Percentiles rank a stretch among this genome's conserved stretches.
Conservation (phyloP, 2,113 vertebrate species). For the Panurus biarmicus region DNA sequence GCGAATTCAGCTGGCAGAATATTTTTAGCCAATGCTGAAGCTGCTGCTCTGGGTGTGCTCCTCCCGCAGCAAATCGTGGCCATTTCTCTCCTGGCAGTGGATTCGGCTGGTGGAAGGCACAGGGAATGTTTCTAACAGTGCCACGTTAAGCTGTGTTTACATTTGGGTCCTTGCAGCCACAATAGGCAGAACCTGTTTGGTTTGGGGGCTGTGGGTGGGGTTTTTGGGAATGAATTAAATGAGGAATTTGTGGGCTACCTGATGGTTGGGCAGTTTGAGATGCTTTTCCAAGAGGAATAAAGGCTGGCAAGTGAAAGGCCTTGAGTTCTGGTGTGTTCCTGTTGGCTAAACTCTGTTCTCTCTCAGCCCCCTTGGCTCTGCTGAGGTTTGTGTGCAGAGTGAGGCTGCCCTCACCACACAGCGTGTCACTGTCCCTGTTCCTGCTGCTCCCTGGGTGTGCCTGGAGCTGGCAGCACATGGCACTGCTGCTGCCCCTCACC, state of each 20-base stretch:
- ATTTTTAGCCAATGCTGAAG: background rate
- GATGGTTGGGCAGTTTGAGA: background rate
- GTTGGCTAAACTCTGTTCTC: background rate
- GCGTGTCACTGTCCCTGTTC: background rate
- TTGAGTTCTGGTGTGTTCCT: background rate
- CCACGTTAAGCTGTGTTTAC: background rate
- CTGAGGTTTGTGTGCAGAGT: background rate
- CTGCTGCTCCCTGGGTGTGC: background rate
- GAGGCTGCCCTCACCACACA: background rate
- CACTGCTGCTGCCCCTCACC: background rate
- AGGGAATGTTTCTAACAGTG: background rate
- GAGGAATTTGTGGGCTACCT: background rate
- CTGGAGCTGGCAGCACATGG: background rate
- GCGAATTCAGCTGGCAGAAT: background rate
- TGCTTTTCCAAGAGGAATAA: background rate
- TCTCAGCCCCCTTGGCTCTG: background rate
- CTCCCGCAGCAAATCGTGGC: background rate
- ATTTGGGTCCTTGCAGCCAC: background rate
- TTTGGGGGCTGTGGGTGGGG: background rate
- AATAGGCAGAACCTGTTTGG: background rate
- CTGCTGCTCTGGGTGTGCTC: background rate
- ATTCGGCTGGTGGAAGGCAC: background rate
- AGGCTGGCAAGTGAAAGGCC: background rate
- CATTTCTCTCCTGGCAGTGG: background rate
- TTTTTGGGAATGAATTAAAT: background rate